Conservation (phyloP, 2,888 invertebrate genomes). For the Carabus problematicus region DNA sequence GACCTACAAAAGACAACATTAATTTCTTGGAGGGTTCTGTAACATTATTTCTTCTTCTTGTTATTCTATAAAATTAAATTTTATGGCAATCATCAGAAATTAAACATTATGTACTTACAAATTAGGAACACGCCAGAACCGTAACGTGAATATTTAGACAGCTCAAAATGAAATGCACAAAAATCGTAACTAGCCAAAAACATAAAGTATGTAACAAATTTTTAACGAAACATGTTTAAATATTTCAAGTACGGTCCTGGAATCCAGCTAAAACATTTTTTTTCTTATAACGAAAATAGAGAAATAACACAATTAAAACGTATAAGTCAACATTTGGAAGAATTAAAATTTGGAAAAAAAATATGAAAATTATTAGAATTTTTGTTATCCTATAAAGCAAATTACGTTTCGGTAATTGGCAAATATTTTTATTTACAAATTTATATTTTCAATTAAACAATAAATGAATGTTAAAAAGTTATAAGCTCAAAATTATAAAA, state of each 20-base stretch:
- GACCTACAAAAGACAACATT: constrained; percentile 41
- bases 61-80: constrained; percentile 37
- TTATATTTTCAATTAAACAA: too few species aligned
- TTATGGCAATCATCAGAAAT: constrained; percentile 38
- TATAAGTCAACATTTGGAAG: too few species aligned
- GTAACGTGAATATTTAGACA: constrained; percentile 24
- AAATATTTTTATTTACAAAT: too few species aligned
- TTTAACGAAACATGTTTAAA: constrained; percentile 13
- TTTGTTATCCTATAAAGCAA: too few species aligned
- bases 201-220: constrained; percentile 9
- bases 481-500: constrained; percentile 14
- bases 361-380: too few species aligned
- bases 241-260: constrained; percentile 27
- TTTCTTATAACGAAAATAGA: too few species aligned
- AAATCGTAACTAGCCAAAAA: background rate
- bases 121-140: constrained; percentile 18
- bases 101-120: constrained; percentile 24
- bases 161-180: constrained; percentile 12
- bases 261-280: too few species aligned
- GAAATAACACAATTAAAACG: too few species aligned
- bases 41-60: constrained; percentile 13
- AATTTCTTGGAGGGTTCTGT: constrained; percentile 31
- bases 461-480: too few species aligned
- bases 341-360: too few species aligned
- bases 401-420: too few species aligned